Percentiles rank a stretch among this genome's conserved stretches.
phyloP scores from a whole-genome alignment of 2,113 vertebrate species.

The Psittacula cyanocephala region DNA sequence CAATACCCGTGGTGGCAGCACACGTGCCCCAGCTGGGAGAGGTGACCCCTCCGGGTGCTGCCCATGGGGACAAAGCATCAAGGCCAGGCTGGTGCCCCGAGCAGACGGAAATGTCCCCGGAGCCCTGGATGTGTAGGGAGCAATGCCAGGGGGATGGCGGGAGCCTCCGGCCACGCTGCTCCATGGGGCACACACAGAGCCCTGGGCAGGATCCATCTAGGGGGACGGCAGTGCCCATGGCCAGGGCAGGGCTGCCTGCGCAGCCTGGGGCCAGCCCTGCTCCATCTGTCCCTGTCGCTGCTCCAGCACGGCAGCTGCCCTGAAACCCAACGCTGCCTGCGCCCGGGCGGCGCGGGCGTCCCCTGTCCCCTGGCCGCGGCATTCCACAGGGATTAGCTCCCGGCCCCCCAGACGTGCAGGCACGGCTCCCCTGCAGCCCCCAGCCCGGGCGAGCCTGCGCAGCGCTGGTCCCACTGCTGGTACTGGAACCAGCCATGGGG shows the following conservation, averaged over 20 bases:
- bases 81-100: not conserved
- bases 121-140: fast-evolving
- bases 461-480: not conserved
- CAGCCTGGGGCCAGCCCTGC: not conserved
- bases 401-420: not conserved
- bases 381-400: slow-evolving; percentile 52
- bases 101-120: not conserved
- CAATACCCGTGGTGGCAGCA: not conserved
- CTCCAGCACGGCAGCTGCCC: slow-evolving; percentile 40
- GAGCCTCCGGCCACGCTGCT: not conserved
- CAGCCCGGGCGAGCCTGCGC: fast-evolving
- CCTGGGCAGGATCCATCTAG: not conserved
- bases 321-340: slow-evolving; percentile 57
- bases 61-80: fast-evolving
- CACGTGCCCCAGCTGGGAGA: not conserved
- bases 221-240: not conserved
- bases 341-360: not conserved
- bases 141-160: fast-evolving
- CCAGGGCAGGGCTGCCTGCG: not conserved
- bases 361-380: not conserved
- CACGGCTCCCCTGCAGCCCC: not conserved
- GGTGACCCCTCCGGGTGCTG: not conserved
- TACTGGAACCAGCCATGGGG: not conserved
- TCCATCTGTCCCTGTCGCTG: slow-evolving; percentile 61
- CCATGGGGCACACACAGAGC: not conserved